Evolutionary conservation across 2,113 vertebrate species (phyloP), one percentile per base, ranked within the genome.

Genomic region (Ranitomeya imitator): DNA sequence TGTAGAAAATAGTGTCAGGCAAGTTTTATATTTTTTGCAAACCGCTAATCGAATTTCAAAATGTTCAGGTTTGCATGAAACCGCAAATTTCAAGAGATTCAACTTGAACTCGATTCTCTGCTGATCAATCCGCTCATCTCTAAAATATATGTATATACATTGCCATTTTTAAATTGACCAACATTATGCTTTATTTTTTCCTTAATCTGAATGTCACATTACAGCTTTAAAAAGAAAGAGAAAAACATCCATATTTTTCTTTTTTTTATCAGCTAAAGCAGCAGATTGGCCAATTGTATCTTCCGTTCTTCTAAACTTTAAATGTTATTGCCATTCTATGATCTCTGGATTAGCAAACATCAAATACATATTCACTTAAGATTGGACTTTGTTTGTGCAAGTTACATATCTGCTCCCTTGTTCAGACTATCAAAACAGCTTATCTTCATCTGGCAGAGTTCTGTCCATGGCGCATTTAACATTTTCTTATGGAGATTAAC

Each of bases 391-490:
- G 87, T 84, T 88, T 88, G 80, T 67, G 45, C 80, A 88, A 88
- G 80, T 88, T 88, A 88, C 71, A 88, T 84, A 88, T 88, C 87
- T 83, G 0, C 86, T 88, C 91, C 90, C 85, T 89, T 92, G 89
- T 91, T 57, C 84, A 92, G 90, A 91, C 88, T 88, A 86, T 92
- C 90, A 91, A 89, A 90, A 1, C 45, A 86, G 91, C 91, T 95
- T 94, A 93, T 93, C 92, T 94, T 92, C 91, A 88, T 92, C 92
- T 91, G 82, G 85, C 94, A 95, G 92, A 93, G 89, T 31, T 90
- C 61, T 83, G 81, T 90, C 81, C 82, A 88, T 79, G 91, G 90
- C 93, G 79, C 91, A 79, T 92, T 90, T 93, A 92, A 91, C 83
- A 26, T 93, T 92, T 84, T 89, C 83, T 90, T 90, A 92, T 86